Conservation (phyloP, 2,888 invertebrate genomes). For the Petrolisthes cinctipes region DNA sequence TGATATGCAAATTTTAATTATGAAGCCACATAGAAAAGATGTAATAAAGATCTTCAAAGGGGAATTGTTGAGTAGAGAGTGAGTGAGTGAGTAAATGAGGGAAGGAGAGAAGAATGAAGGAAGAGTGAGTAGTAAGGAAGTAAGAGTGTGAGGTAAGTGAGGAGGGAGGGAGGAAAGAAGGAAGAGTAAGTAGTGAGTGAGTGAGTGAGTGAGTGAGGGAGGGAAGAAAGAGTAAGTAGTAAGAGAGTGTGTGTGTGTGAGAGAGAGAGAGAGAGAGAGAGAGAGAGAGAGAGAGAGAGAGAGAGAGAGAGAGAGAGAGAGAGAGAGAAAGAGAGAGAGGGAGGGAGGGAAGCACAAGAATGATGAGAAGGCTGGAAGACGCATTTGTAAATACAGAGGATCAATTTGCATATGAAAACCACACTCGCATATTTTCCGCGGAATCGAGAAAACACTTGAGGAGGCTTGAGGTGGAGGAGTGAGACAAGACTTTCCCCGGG, state of each 20-base stretch:
- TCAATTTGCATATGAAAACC: constrained; percentile 43
- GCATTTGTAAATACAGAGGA: constrained; percentile 32
- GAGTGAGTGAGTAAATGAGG: no score
- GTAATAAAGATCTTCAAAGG: no score
- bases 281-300: background rate
- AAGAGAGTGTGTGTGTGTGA: background rate
- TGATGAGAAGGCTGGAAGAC: background rate
- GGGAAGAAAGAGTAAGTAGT: no score
- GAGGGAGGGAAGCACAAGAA: background rate
- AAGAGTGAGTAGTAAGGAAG: no score
- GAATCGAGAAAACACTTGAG: constrained; percentile 35
- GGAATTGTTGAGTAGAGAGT: no score
- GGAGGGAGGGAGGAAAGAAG: no score
- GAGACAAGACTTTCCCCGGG: constrained; percentile 26
- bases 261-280: background rate
- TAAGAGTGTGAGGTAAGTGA: no score
- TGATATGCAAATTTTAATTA: no score
- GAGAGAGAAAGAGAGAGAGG: background rate
- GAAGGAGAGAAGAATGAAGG: no score
- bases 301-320: background rate
- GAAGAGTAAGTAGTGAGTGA: no score
- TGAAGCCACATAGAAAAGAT: no score
- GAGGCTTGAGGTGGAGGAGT: constrained; percentile 7
- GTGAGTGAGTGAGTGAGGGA: no score
- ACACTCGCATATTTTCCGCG: constrained; percentile 15